Base-by-base conservation (phyloP, 2,113 vertebrate genomes). In the Paracanthobrama guichenoti region DNA sequence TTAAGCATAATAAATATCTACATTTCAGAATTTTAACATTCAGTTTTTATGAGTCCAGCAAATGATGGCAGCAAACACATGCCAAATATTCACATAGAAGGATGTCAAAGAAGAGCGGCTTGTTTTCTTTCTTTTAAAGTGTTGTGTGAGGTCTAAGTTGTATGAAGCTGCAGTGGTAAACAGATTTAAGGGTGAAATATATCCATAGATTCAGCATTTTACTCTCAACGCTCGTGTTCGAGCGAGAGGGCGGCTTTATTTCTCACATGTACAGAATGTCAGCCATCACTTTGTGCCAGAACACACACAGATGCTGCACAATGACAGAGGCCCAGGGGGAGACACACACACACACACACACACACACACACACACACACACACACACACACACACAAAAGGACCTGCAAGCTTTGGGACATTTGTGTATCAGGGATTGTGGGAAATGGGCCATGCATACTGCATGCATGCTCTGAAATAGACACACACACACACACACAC, bases 141-240 rank as follows among this genome's bases (percentile, higher is more conserved):
- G 28, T 64, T 79, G 35, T 46, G 76, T 72, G 48, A 60, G 26
- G 28, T 66, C 35, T 18, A 69, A 85, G 48, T 42, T 44, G 46
- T 76, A 55, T 57, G 28, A 86, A 76, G 10, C 31, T 60, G 72
- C 85, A 86, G 72, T 8, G 26, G 59, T 57, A 75, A 81, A 55
- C 73, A 78, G 35, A 50, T 82, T 53, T 39, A 62, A 66, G 60
- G 39, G 26, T 53, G 59, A 69, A 79, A 35, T 39, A 46, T 69
- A 73, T 85, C 66, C 44, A 35, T 16, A 28, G 50, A 46, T 46
- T 87, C 73, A 79, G 46, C 55, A n/a, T 42, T 85, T 79, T 57
- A 39, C 44, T 71, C 59, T 78, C 59, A 64, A 31, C 26, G n/a
- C 16, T 46, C 24, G 42, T 46, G n/a, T 75, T 26, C 31, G 20